Percentiles rank a stretch among this genome's conserved stretches.
phyloP scores from a whole-genome alignment of 1,140 invertebrate genomes.

The Oncopodura yosiiana region DNA sequence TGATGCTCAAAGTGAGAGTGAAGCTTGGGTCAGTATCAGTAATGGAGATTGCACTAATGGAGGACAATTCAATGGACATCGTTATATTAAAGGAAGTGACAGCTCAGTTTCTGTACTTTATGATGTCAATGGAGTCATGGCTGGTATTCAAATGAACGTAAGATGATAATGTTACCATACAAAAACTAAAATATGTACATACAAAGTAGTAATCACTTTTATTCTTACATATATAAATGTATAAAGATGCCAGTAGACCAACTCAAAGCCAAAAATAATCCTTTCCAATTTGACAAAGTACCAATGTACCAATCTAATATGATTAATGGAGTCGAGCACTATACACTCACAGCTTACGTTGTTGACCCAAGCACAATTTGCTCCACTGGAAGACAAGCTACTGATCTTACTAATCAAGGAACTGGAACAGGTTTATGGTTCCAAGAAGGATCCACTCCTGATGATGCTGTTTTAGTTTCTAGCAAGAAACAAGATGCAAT shows the following conservation, averaged over 20 bases:
- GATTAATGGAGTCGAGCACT: constrained; percentile 8
- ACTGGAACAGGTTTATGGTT: constrained; percentile 11
- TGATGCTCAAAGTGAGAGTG: too few species aligned
- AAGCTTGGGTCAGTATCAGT: not conserved
- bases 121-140: constrained; percentile 22
- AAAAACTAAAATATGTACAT: too few species aligned
- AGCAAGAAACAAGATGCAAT: too few species aligned
- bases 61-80: too few species aligned
- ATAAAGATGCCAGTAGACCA: not conserved
- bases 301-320: constrained; percentile 13
- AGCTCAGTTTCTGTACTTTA: constrained; percentile 8
- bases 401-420: not conserved
- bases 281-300: not conserved
- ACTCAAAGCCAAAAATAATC: not conserved
- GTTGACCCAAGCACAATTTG: constrained; percentile 13
- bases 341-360: constrained; percentile 20
- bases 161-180: constrained; percentile 2
- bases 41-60: not conserved
- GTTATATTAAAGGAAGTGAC: not conserved
- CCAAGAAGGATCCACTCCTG: constrained; percentile 14
- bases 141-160: constrained; percentile 28
- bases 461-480: too few species aligned
- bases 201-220: not conserved
- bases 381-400: not conserved
- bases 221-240: too few species aligned